These are phyloP conservation scores for Cardiocondyla obscurior DNA, from an alignment of 1,140 invertebrate genomes.

Conservation along the genomic window DNA sequence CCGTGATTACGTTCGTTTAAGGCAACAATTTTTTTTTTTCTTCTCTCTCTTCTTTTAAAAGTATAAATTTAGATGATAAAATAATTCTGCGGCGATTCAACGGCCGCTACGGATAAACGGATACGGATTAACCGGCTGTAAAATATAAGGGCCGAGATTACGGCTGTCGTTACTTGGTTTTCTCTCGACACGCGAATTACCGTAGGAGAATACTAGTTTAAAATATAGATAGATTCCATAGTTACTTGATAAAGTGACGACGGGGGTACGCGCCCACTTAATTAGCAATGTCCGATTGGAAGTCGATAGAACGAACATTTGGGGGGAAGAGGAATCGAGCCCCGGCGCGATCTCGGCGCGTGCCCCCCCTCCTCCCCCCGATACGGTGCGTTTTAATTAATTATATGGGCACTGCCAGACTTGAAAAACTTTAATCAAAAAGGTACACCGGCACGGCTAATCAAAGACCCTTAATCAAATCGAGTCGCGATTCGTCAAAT, in stretches of 20 bases:
- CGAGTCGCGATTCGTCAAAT: slow-evolving; percentile 32
- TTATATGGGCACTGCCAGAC: slow-evolving; percentile 76
- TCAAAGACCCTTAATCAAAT: slow-evolving; percentile 68
- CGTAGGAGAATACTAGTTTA: neutral
- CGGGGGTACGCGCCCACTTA: slow-evolving; percentile 11
- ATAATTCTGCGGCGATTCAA: neutral
- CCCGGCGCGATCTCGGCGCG: slow-evolving; percentile 1
- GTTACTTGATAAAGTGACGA: slow-evolving; percentile 18
- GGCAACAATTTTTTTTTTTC: neutral
- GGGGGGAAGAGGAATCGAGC: neutral
- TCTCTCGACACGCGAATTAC: neutral
- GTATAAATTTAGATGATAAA: neutral
- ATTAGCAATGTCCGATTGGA: slow-evolving; percentile 22
- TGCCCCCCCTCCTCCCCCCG: slow-evolving; percentile 21
- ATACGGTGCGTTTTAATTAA: slow-evolving; percentile 64
- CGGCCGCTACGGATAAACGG: neutral
- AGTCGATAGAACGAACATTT: neutral
- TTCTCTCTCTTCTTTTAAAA: neutral
- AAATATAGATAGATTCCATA: slow-evolving; percentile 24
- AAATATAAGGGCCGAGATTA: neutral
- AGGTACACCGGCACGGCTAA: slow-evolving; percentile 63
- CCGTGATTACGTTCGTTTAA: neutral
- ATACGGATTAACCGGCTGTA: neutral
- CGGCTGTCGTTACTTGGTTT: slow-evolving; percentile 9
- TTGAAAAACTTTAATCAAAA: slow-evolving; percentile 73